These are phyloP conservation scores for Andrena bucephala DNA, from an alignment of 2,888 invertebrate species.

Conservation along the genomic window DNA sequence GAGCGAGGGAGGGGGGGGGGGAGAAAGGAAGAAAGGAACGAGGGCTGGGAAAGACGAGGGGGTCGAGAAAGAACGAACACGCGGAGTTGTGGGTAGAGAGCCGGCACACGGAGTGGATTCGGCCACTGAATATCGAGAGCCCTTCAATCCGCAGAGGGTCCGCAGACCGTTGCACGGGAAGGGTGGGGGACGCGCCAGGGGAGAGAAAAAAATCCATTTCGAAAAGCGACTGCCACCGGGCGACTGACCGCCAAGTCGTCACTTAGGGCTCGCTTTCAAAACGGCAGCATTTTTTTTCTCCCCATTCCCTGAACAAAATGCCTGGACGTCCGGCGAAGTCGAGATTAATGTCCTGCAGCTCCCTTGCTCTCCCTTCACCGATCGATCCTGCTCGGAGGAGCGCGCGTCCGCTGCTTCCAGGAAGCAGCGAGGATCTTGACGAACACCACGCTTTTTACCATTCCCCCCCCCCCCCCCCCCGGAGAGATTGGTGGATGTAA, in stretches of 20 bases:
- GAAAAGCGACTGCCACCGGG: constrained; percentile 70
- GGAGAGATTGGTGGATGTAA: no score
- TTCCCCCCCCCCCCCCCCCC: no score
- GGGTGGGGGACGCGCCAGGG: constrained; percentile 16
- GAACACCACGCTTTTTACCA: no score
- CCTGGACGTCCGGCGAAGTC: constrained; percentile 32
- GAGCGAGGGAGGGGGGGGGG: constrained; percentile 12
- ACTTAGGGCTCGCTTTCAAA: constrained; percentile 47
- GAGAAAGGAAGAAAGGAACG: constrained; percentile 56
- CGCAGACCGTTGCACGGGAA: constrained; percentile 28
- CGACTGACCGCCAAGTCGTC: constrained; percentile 66
- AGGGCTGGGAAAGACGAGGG: constrained; percentile 65
- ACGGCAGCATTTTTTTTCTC: constrained; percentile 33
- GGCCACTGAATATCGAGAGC: constrained; percentile 76
- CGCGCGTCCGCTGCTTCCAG: neutral
- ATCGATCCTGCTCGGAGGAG: neutral
- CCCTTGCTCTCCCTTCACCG: neutral
- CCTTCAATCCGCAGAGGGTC: constrained; percentile 69
- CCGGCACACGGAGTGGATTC: constrained; percentile 66
- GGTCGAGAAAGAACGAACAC: constrained; percentile 62
- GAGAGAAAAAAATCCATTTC: constrained; percentile 60
- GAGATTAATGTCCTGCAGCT: constrained; percentile 39
- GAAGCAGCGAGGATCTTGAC: neutral
- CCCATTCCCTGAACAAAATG: constrained; percentile 29
- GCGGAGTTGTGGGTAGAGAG: constrained; percentile 61